phyloP scores from a whole-genome alignment of 2,113 vertebrate species.

The Psephotus haematonotus region DNA sequence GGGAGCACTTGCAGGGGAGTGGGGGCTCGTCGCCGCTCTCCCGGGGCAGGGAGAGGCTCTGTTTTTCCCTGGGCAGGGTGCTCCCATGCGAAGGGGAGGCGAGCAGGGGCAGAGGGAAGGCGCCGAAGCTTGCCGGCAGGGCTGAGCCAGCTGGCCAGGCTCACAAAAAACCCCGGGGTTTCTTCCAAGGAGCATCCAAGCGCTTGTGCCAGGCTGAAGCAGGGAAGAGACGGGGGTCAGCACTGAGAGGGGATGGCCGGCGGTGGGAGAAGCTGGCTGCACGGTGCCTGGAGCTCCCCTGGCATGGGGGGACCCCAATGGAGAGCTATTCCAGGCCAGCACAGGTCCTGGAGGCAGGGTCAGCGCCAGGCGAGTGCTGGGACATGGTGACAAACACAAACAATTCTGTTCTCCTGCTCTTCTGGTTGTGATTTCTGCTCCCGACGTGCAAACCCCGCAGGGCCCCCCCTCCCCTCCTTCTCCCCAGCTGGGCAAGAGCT shows the following conservation, averaged over 20 bases:
- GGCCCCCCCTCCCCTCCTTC: not conserved
- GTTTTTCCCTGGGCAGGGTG: not conserved
- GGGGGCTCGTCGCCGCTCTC: not conserved
- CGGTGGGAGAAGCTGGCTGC: not conserved
- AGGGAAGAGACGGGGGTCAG: not conserved
- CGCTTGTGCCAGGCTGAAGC: not conserved
- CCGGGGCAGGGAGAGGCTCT: not conserved
- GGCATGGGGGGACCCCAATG: rapidly evolving
- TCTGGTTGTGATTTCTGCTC: constrained; percentile 46
- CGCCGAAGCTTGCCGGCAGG: not conserved
- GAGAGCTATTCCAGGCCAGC: not conserved
- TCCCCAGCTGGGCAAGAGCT: constrained; percentile 3
- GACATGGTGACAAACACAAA: not conserved
- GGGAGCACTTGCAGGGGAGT: not conserved
- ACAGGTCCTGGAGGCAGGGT: not conserved
- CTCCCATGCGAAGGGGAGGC: not conserved
- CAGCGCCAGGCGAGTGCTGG: not conserved
- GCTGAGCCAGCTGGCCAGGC: not conserved
- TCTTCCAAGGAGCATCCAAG: not conserved
- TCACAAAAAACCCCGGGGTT: not conserved
- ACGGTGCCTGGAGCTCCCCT: not conserved
- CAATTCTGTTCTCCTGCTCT: not conserved
- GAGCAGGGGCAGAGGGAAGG: not conserved
- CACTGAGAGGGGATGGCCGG: not conserved
- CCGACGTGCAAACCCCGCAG: not conserved